phyloP scores from a whole-genome alignment of 92 coral and sea anemone genomes.

The Phenganax stokvisi region DNA sequence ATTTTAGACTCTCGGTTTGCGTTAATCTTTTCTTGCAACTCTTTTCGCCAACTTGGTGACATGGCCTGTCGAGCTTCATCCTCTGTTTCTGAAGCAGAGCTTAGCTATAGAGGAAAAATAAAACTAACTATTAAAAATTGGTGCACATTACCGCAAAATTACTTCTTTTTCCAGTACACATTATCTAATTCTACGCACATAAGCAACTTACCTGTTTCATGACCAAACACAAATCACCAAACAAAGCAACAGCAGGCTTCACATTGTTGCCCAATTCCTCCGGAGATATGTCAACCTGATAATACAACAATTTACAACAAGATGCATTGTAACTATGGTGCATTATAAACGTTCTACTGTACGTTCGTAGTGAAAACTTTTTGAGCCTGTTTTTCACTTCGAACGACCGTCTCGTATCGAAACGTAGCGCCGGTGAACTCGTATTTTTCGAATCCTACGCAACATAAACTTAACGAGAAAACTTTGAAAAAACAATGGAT shows the following conservation, averaged over 20 bases:
- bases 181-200: too few relatives aligned
- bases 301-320: neutral
- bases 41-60: slow-evolving; percentile 55
- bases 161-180: neutral
- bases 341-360: too few relatives aligned
- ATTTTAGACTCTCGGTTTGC: slow-evolving; percentile 53
- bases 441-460: too few relatives aligned
- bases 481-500: too few relatives aligned
- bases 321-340: too few relatives aligned
- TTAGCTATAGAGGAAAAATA: slow-evolving; percentile 39
- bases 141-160: neutral
- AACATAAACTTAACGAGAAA: too few relatives aligned
- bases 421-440: too few relatives aligned
- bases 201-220: slow-evolving; percentile 62
- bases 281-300: slow-evolving; percentile 76
- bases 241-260: slow-evolving; percentile 56
- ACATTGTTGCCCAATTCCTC: slow-evolving; percentile 84
- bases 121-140: too few relatives aligned
- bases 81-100: slow-evolving; percentile 9
- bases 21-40: slow-evolving; percentile 56
- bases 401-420: too few relatives aligned
- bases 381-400: too few relatives aligned
- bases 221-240: slow-evolving; percentile 70
- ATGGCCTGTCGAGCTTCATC: slow-evolving; percentile 38
- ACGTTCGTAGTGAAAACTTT: too few relatives aligned